Evolutionary conservation across 2,113 vertebrate species (phyloP).

Genomic region (Cathartes aura): DNA sequence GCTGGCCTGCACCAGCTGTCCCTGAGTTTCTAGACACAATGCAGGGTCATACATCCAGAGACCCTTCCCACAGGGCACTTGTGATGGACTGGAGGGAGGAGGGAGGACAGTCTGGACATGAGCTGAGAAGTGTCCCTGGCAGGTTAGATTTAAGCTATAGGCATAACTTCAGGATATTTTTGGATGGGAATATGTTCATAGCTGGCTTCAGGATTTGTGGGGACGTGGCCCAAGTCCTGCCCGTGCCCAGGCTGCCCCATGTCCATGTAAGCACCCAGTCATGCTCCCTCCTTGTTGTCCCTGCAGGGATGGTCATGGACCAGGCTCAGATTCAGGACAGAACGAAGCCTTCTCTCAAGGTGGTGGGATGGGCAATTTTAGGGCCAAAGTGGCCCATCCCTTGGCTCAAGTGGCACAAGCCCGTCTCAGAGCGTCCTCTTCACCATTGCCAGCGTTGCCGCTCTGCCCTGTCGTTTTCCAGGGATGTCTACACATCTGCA

Average conservation of each 20-base stretch:
- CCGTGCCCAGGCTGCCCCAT: not conserved
- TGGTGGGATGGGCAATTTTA: not conserved
- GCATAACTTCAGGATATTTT: not conserved
- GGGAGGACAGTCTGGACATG: not conserved
- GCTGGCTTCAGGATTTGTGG: not conserved
- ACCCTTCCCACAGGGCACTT: accelerated
- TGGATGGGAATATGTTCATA: not conserved
- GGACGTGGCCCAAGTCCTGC: not conserved
- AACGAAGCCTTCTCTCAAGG: not conserved
- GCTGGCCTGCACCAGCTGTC: not conserved
- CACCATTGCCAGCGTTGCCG: accelerated
- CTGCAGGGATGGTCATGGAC: not conserved
- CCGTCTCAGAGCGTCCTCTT: not conserved
- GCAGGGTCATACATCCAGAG: accelerated
- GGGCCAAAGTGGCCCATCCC: not conserved
- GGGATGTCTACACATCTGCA: not conserved
- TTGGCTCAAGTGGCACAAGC: not conserved
- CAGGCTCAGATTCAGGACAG: not conserved
- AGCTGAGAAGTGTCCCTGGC: not conserved
- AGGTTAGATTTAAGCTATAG: not conserved
- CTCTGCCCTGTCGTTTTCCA: accelerated
- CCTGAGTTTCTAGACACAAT: not conserved
- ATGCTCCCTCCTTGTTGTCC: not conserved
- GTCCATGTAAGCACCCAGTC: not conserved
- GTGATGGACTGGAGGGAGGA: not conserved